These are phyloP conservation scores for Sinella curviseta DNA, from an alignment of 1,140 invertebrate species.

Conservation along the genomic window DNA sequence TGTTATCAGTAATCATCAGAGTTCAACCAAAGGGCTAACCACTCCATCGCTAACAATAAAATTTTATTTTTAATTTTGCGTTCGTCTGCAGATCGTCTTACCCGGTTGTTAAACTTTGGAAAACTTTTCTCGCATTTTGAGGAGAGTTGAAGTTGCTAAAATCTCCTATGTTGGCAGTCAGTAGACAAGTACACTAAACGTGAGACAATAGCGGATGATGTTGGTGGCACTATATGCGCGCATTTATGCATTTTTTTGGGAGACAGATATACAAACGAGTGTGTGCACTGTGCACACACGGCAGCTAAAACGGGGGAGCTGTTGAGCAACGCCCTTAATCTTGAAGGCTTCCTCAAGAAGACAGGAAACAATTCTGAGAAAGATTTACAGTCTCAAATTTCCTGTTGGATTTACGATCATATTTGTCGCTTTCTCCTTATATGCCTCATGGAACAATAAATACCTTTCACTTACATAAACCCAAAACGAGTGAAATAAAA, in stretches of 20 bases:
- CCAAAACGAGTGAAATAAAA: constrained; percentile 19
- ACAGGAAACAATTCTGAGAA: constrained; percentile 26
- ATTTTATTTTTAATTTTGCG: too few species aligned
- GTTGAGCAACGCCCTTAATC: constrained; percentile 25
- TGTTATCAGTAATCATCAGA: too few species aligned
- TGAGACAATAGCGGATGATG: background rate
- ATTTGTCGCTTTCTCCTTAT: constrained; percentile 24
- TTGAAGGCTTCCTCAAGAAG: constrained; percentile 24
- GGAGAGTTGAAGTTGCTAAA: background rate
- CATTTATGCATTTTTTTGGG: background rate
- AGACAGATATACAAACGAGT: background rate
- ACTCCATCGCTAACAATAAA: too few species aligned
- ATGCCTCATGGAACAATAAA: constrained; percentile 21
- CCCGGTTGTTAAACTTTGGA: too few species aligned
- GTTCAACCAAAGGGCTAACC: too few species aligned
- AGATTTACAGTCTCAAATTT: constrained; percentile 27
- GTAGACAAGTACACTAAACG: too few species aligned
- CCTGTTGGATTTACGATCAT: constrained; percentile 27
- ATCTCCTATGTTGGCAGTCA: background rate
- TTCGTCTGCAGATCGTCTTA: too few species aligned
- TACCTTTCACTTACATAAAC: constrained; percentile 26
- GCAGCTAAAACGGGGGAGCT: constrained; percentile 3
- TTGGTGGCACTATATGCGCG: background rate
- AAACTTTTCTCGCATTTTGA: too few species aligned
- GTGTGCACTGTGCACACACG: background rate